These are phyloP conservation scores for Spheniscus humboldti DNA, from an alignment of 2,797 vertebrate genomes.

Conservation along the genomic window DNA sequence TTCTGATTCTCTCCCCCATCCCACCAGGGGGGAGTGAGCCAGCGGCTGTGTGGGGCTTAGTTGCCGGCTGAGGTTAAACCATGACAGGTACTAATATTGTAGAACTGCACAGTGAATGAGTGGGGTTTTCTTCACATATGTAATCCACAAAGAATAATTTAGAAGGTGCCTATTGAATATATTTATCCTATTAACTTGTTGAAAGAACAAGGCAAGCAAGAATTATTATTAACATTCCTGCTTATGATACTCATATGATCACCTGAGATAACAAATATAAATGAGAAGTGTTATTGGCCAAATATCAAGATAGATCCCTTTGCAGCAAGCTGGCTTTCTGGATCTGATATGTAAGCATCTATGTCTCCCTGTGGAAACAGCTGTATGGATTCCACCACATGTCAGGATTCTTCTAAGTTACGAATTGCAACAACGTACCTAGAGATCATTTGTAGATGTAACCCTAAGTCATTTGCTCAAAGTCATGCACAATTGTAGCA, in stretches of 20 bases:
- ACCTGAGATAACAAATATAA: background rate
- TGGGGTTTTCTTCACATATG: background rate
- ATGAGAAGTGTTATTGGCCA: background rate
- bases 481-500: background rate
- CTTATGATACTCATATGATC: background rate
- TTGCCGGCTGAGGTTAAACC: too few species aligned
- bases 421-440: background rate
- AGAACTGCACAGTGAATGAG: background rate
- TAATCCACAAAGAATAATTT: background rate
- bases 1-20: too few species aligned
- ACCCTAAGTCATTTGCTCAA: background rate
- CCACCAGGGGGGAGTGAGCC: too few species aligned
- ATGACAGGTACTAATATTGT: background rate
- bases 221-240: background rate
- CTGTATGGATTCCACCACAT: background rate
- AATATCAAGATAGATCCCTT: background rate
- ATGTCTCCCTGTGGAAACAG: background rate
- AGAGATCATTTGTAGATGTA: background rate
- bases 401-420: background rate
- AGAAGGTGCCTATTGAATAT: background rate
- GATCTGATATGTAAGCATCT: background rate
- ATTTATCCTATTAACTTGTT: background rate
- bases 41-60: too few species aligned
- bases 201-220: background rate
- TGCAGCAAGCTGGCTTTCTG: background rate